Conservation (phyloP, 2,888 invertebrate species). For the Glyphotaelius pellucidus region DNA sequence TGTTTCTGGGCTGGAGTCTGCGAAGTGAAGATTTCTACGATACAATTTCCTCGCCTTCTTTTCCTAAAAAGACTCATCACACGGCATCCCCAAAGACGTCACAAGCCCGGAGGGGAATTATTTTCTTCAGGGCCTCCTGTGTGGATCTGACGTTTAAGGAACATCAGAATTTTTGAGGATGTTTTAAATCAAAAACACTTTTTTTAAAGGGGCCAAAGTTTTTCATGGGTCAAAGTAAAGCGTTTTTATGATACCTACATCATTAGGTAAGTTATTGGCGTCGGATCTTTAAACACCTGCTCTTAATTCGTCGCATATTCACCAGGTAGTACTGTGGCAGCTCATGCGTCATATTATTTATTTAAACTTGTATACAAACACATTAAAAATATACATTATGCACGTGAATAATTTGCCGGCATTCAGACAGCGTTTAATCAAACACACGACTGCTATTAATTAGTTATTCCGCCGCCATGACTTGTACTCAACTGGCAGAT, state of each 20-base stretch:
- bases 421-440: not conserved
- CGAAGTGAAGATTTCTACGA: too few relatives aligned
- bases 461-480: not conserved
- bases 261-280: not conserved
- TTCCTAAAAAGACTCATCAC: too few relatives aligned
- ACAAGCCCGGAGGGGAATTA: too few relatives aligned
- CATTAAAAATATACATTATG: not conserved
- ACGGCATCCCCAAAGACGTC: too few relatives aligned
- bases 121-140: too few relatives aligned
- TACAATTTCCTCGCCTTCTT: too few relatives aligned
- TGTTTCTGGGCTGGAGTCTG: too few relatives aligned
- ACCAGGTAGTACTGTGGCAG: not conserved
- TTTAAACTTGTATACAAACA: not conserved
- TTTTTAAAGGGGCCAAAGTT: not conserved
- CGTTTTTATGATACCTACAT: not conserved
- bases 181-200: not conserved
- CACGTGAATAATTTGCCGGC: not conserved
- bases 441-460: not conserved
- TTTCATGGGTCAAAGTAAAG: not conserved
- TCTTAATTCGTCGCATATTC: not conserved
- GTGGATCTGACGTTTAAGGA: too few relatives aligned
- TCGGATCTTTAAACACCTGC: not conserved
- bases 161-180: not conserved
- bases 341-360: not conserved
- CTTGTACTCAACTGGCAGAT: not conserved